Evolutionary conservation across 2,113 vertebrate genomes (phyloP).

Genomic region (Neolamprologus caudopunctatus): DNA sequence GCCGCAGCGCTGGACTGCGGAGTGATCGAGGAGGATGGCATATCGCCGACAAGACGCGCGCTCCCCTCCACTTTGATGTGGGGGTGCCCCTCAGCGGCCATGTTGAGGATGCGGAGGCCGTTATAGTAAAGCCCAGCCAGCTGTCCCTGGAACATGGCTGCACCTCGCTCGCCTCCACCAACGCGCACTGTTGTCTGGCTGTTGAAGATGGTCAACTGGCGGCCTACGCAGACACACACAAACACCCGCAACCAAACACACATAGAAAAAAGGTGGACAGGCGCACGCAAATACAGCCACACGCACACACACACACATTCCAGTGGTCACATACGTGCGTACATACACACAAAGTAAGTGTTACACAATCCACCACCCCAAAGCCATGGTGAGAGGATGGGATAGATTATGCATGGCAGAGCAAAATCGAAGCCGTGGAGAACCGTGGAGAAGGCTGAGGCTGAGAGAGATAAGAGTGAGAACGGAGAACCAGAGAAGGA

Average conservation of each 20-base stretch:
- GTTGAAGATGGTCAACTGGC: slow-evolving; percentile 99
- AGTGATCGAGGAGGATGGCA: slow-evolving; percentile 95
- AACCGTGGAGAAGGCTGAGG: slow-evolving; percentile 36
- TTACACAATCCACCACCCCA: slow-evolving; percentile 58
- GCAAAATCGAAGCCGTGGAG: slow-evolving; percentile 54
- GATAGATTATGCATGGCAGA: slow-evolving; percentile 59
- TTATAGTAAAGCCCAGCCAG: slow-evolving; percentile 99
- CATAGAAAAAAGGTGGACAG: neutral
- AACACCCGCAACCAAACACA: neutral
- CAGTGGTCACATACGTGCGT: slow-evolving; percentile 41
- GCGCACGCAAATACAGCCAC: slow-evolving; percentile 19
- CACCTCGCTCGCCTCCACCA: slow-evolving; percentile 82
- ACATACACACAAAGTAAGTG: slow-evolving; percentile 47
- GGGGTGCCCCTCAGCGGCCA: slow-evolving; percentile 95
- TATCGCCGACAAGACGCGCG: slow-evolving; percentile 94
- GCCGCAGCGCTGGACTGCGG: slow-evolving; percentile 95
- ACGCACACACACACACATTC: slow-evolving; percentile 48
- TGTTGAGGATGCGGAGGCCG: slow-evolving; percentile 98
- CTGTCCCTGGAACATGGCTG: slow-evolving; percentile 96
- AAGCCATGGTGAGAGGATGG: slow-evolving; percentile 59
- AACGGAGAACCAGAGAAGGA: neutral
- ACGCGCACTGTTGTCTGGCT: slow-evolving; percentile 98
- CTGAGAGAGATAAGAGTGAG: slow-evolving; percentile 8
- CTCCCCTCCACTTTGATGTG: slow-evolving; percentile 96
- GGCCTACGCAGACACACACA: slow-evolving; percentile 78